Evolutionary conservation across 2,113 vertebrate genomes (phyloP), one percentile per base, ranked within the genome.

Genomic region (Nycticebus coucang): DNA sequence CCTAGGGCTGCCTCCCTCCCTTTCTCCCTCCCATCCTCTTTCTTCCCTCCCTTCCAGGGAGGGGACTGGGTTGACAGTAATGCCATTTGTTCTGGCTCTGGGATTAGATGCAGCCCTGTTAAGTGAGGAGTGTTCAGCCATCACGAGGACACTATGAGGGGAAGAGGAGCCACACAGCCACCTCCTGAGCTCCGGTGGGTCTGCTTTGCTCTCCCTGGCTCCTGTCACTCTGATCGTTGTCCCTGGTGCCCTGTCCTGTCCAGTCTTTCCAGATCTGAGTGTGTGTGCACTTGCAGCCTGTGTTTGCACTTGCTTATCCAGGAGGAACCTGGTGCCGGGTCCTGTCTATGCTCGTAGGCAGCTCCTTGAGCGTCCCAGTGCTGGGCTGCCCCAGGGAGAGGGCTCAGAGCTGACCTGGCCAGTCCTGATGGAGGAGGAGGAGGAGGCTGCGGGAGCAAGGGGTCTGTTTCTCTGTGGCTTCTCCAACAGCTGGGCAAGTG

Each of bases 41-140:
- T 5, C 12, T 22, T 55, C 55, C 84, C 57, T 77, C 26, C 41
- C 93, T 71, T 71, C 87, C 5, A 7, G 92, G 81, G 93, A 45
- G 95, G 88, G 30, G 55, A 53, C 80, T 80, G 45, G 72, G 79
- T 69, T 0, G 11, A 87, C 59, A 68, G 79, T 84, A 93, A 89
- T 91, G 93, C 91, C 94, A 89, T 96, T 97, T 95, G 96, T 89
- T 59, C 87, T 87, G 89, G 89, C 89, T 53, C 83, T 92, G 60
- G 80, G 91, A 93, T 95, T 93, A 91, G 95, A 57, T 94, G 83
- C 59, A 28, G 91, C 59, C 0, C 17, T 28, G 41, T 55, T 84
- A 77, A 94, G 91, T 80, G 84, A 77, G 91, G 81, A 87, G 87
- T 5, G 11, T 13, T 59, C 35, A 87, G 60, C 77, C 19, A 1